A percentile compares a stretch with the other conserved stretches of the same genome.
phyloP scores from a whole-genome alignment of 2,888 invertebrate genomes.

The Ashinkailepas kermadecensis region DNA sequence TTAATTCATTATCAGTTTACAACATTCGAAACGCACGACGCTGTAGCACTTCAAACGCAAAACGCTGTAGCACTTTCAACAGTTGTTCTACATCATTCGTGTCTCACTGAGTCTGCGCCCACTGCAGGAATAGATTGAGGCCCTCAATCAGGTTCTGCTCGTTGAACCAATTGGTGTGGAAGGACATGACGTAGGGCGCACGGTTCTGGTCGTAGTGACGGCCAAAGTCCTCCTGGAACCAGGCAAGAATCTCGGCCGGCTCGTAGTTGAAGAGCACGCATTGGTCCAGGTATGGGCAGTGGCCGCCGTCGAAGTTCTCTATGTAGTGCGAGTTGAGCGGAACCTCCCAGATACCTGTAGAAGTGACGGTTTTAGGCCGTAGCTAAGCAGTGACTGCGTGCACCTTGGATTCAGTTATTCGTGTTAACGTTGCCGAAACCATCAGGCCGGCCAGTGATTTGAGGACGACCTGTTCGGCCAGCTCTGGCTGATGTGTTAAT shows the following conservation, averaged over 20 bases:
- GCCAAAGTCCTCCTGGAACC: slow-evolving; percentile 82
- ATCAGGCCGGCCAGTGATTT: too few species aligned
- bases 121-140: slow-evolving; percentile 74
- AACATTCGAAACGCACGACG: too few species aligned
- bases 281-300: slow-evolving; percentile 85
- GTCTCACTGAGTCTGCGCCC: slow-evolving; percentile 62
- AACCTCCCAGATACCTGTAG: slow-evolving; percentile 76
- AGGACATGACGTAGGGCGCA: slow-evolving; percentile 89
- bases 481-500: too few species aligned
- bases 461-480: too few species aligned
- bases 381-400: too few species aligned
- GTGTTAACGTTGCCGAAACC: too few species aligned
- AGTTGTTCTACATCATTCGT: too few species aligned
- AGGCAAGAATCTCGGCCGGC: slow-evolving; percentile 53
- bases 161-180: slow-evolving; percentile 96
- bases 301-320: slow-evolving; percentile 77
- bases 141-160: slow-evolving; percentile 73
- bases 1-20: too few species aligned
- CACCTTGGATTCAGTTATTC: too few species aligned
- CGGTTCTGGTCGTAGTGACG: slow-evolving; percentile 53
- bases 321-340: slow-evolving; percentile 84
- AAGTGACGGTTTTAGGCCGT: neutral
- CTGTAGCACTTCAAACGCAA: too few species aligned
- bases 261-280: slow-evolving; percentile 85
- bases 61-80: too few species aligned